Conservation (phyloP, 2,797 vertebrate species). For the Amblyopsis hoosieri region DNA sequence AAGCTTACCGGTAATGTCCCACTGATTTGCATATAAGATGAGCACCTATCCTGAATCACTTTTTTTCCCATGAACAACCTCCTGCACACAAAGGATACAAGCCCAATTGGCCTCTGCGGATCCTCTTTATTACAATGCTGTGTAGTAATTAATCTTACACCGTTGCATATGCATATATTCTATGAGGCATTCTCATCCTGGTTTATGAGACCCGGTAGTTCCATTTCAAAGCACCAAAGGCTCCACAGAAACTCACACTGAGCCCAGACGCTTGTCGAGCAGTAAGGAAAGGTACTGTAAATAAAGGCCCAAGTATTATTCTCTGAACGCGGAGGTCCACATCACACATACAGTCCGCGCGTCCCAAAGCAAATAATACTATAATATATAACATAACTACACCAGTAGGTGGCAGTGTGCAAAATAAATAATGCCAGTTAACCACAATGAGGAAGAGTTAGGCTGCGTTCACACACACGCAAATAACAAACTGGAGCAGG, state of each 20-base stretch:
- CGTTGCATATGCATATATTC: conserved; percentile 46
- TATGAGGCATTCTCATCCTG: conserved; percentile 28
- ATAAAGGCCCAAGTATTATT: too few relatives aligned
- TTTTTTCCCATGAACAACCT: conserved; percentile 64
- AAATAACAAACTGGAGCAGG: too few relatives aligned
- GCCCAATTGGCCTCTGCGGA: conserved; percentile 56
- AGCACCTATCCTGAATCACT: conserved; percentile 60
- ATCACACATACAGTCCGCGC: too few relatives aligned
- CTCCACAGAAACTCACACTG: background rate
- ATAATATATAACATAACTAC: too few relatives aligned
- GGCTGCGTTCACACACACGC: too few relatives aligned
- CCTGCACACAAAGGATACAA: conserved; percentile 51
- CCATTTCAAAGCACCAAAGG: background rate
- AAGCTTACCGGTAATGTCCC: conserved; percentile 48
- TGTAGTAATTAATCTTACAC: conserved; percentile 37
- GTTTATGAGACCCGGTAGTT: conserved; percentile 8
- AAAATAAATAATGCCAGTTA: too few relatives aligned
- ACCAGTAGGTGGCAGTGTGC: too few relatives aligned
- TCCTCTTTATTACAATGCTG: conserved; percentile 53
- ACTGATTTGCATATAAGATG: conserved; percentile 69
- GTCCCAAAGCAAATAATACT: too few relatives aligned
- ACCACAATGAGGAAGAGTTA: too few relatives aligned
- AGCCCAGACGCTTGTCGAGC: background rate
- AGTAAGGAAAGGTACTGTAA: background rate
- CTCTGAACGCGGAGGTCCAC: too few relatives aligned